Conservation (phyloP, 2,888 invertebrate species). For the Notodonta dromedarius region DNA sequence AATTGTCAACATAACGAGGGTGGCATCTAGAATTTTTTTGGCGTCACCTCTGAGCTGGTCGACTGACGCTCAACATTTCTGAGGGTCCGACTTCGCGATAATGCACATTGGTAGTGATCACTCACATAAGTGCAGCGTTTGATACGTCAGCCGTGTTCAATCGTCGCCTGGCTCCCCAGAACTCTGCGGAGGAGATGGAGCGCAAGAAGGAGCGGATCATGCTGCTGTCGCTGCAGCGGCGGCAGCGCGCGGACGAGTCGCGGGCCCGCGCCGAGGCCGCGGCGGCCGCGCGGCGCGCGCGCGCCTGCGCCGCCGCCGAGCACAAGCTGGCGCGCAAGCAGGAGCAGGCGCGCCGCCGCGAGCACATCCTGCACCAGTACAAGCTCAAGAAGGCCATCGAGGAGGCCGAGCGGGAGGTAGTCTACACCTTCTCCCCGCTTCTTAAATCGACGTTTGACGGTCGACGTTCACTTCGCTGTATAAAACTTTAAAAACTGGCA, state of each 20-base stretch:
- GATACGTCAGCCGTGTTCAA: too few species aligned
- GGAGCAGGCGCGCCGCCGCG: conserved; percentile 94
- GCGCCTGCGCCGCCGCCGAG: conserved; percentile 90
- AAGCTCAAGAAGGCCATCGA: conserved; percentile 96
- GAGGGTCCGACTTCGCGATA: too few species aligned
- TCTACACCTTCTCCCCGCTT: not conserved
- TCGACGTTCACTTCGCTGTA: too few species aligned
- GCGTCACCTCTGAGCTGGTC: too few species aligned
- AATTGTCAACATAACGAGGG: too few species aligned
- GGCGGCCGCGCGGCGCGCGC: conserved; percentile 87
- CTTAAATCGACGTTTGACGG: too few species aligned
- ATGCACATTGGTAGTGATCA: too few species aligned
- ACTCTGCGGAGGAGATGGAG: conserved; percentile 95
- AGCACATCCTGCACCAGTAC: conserved; percentile 96
- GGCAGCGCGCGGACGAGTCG: conserved; percentile 95
- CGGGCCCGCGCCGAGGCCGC: conserved; percentile 91
- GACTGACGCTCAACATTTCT: too few species aligned
- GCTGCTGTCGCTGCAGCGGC: conserved; percentile 93
- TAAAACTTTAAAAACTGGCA: too few species aligned
- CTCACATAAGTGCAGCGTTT: too few species aligned
- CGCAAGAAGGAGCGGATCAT: conserved; percentile 96
- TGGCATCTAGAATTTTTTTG: too few species aligned
- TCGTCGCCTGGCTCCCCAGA: conserved; percentile 76
- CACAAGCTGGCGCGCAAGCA: conserved; percentile 89
- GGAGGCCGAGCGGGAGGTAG: conserved; percentile 94